Base-by-base conservation (phyloP, 2,797 vertebrate species). In the Pangasius macronema region DNA sequence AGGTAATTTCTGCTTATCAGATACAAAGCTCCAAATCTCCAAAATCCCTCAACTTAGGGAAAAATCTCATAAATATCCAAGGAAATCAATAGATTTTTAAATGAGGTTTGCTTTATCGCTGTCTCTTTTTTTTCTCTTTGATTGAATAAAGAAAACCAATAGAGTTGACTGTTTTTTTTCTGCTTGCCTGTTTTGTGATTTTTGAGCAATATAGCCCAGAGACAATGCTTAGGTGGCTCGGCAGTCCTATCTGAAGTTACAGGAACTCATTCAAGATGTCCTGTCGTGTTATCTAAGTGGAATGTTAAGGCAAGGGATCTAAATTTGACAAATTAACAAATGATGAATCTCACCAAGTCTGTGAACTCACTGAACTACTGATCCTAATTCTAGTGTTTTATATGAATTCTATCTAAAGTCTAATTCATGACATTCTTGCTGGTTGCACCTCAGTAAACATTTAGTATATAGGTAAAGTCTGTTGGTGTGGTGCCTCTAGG, bases 31-130 rank as follows among this genome's bases (percentile, higher is more conserved):
- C 84, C 85, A 90, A 91, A 90, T 92, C 77, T 85, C 59, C 39
- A 75, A 90, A 91, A 90, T 88, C 72, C 85, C 72, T 73, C 80
- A 82, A 88, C 76, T 91, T 90, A 88, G 87, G 85, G 75, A 87
- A 22, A 89, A 90, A 91, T 92, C 88, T 90, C 88, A 89, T 90
- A 88, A 92, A 92, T 88, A 91, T 84, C 79, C 61, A 10, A 36
- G 53, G 75, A 18, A 87, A 90, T 91, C 88, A 87, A 89, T 88
- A 53, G 68, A 67, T 68, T 86, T 72, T 67, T 73, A 55, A 30
- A 46, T 57, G 7, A 75, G 63, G 79, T 89, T 76, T 77, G 46
- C 51, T 9, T 83, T 87, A 76, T 42, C 51, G 30, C 13, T 86
- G 39, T 84, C 20, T 27, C 24, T 18, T 39, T n/a, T 51, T 68